Percentiles rank a stretch among this genome's conserved stretches.
phyloP scores from a whole-genome alignment of 2,888 invertebrate genomes.

The Drosophila siamana region DNA sequence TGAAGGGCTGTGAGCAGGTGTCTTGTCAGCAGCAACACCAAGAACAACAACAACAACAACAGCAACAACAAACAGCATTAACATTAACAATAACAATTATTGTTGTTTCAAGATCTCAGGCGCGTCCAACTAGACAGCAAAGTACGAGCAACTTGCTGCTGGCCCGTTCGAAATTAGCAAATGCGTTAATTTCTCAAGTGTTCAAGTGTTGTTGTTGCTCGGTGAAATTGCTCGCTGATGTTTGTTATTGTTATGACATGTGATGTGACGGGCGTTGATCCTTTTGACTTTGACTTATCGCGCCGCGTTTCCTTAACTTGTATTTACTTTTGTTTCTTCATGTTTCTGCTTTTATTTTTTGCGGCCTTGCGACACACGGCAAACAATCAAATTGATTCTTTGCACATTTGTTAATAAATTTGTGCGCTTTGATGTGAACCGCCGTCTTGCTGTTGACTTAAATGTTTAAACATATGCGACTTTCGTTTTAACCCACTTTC shows the following conservation, averaged over 20 bases:
- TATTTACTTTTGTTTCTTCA: conserved; percentile 21
- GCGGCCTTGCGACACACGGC: not conserved
- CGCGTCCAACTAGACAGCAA: conserved; percentile 20
- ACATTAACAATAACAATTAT: conserved; percentile 53
- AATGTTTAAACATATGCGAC: conserved; percentile 53
- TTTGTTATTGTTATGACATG: conserved; percentile 12
- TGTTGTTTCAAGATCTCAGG: conserved; percentile 33
- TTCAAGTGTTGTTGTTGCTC: too few species aligned
- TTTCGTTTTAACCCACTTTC: conserved; percentile 76
- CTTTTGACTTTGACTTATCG: conserved; percentile 43
- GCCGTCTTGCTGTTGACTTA: conserved; percentile 41
- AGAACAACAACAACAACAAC: conserved; percentile 23
- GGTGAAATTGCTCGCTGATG: conserved; percentile 5
- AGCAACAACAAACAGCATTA: conserved; percentile 19
- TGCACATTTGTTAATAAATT: conserved; percentile 32
- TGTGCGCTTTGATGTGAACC: conserved; percentile 55
- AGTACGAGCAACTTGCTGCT: conserved; percentile 15
- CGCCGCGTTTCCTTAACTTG: conserved; percentile 31
- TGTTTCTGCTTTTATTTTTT: not conserved
- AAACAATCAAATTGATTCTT: conserved; percentile 71
- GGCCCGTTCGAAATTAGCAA: conserved; percentile 26
- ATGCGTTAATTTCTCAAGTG: conserved; percentile 31
- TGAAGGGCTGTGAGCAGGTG: conserved; percentile 45
- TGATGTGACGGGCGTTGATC: conserved; percentile 42
- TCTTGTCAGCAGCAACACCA: conserved; percentile 28